phyloP scores from a whole-genome alignment of 2,888 invertebrate species.

The Sceliomorpha sp. region DNA sequence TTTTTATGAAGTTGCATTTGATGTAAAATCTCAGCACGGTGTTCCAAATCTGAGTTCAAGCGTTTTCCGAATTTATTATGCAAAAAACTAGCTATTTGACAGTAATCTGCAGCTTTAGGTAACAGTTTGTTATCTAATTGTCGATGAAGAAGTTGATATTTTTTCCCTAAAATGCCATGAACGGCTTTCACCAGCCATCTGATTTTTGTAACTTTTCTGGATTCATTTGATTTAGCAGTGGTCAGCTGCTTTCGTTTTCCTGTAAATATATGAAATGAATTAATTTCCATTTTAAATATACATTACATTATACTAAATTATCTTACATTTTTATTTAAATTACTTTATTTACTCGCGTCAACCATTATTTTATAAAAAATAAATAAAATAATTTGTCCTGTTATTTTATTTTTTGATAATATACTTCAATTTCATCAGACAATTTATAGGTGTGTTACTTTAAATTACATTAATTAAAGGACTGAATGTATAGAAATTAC shows the following conservation, averaged over 20 bases:
- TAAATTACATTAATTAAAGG: too few species aligned
- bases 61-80: constrained; percentile 44
- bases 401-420: too few species aligned
- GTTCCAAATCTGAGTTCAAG: constrained; percentile 27
- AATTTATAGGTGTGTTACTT: too few species aligned
- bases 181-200: constrained; percentile 53
- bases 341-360: not conserved
- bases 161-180: constrained; percentile 48
- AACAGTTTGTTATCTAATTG: constrained; percentile 49
- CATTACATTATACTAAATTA: too few species aligned
- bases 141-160: constrained; percentile 41
- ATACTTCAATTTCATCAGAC: too few species aligned
- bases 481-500: too few species aligned
- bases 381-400: too few species aligned
- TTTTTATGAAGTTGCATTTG: too few species aligned
- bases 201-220: constrained; percentile 38
- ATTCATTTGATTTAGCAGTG: constrained; percentile 26
- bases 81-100: constrained; percentile 45
- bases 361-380: too few species aligned
- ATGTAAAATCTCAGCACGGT: not conserved
- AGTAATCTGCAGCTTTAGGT: constrained; percentile 20
- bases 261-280: not conserved
- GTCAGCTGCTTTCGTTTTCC: constrained; percentile 5
- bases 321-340: not conserved
- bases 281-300: not conserved